Percentiles rank a stretch among this genome's conserved stretches.
These are phyloP conservation scores for Montipora capitata DNA, from an alignment of 92 coral and sea anemone species.

Conservation along the genomic window DNA sequence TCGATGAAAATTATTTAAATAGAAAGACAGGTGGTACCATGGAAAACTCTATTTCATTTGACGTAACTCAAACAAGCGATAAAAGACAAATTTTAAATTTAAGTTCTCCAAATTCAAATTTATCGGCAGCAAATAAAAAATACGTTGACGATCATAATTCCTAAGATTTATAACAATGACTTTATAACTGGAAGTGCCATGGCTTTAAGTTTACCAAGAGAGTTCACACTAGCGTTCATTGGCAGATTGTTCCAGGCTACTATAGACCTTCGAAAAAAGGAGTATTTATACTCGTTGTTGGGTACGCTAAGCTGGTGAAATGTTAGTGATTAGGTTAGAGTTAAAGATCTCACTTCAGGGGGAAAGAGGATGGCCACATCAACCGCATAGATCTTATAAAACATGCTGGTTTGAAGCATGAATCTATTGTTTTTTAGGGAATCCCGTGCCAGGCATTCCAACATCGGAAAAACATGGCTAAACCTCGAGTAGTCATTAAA, in stretches of 20 bases:
- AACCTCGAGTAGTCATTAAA: conserved; percentile 49
- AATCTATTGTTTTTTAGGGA: conserved; percentile 51
- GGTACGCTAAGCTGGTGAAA: conserved; percentile 15
- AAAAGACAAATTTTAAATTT: no score
- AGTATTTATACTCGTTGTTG: no score
- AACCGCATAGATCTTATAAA: not conserved
- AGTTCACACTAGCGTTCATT: not conserved
- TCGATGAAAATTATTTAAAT: no score
- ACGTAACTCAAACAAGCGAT: no score
- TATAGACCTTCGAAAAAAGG: conserved; percentile 29
- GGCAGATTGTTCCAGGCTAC: conserved; percentile 41
- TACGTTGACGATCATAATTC: no score
- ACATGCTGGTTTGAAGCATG: conserved; percentile 8
- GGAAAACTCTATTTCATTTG: no score
- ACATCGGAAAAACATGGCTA: conserved; percentile 59
- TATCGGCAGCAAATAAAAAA: no score
- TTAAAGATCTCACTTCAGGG: not conserved
- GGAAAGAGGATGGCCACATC: not conserved
- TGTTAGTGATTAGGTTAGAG: conserved; percentile 22
- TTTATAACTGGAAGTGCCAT: no score
- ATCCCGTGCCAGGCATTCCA: conserved; percentile 55
- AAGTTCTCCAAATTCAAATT: no score
- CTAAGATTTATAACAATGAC: no score
- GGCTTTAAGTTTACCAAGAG: not conserved
- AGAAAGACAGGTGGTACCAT: no score